These are phyloP conservation scores for Brevimyrus niger DNA, from an alignment of 2,113 vertebrate genomes.

Conservation along the genomic window DNA sequence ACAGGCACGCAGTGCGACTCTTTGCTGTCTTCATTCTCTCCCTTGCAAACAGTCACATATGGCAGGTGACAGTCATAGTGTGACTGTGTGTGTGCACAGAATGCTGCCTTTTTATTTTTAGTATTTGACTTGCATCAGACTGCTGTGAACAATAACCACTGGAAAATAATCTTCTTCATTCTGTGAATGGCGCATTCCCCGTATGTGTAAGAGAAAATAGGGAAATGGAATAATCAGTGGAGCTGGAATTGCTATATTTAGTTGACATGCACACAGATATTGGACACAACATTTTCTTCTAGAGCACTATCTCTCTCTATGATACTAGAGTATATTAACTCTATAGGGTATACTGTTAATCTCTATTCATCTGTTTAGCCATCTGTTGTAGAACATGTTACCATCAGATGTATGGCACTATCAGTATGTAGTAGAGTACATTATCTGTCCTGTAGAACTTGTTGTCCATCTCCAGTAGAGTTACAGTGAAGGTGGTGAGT, in stretches of 20 bases:
- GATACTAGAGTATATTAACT: neutral
- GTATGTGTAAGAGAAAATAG: neutral
- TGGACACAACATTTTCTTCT: neutral
- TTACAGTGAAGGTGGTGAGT: neutral
- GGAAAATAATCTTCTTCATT: neutral
- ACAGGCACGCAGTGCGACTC: neutral
- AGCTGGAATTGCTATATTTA: neutral
- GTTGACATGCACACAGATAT: neutral
- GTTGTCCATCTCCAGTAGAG: neutral
- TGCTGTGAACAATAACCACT: neutral
- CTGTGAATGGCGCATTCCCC: neutral
- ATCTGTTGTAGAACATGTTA: neutral
- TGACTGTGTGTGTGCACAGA: neutral
- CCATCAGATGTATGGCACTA: neutral
- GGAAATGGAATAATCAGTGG: neutral
- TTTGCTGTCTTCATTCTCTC: neutral
- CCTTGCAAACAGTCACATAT: neutral
- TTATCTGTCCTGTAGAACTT: neutral
- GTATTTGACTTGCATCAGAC: neutral
- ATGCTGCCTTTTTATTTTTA: neutral
- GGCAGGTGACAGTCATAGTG: neutral
- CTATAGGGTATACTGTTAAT: neutral
- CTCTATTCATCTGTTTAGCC: neutral
- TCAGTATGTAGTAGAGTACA: neutral
- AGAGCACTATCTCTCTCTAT: neutral